These are phyloP conservation scores for Rhingia rostrata DNA, from an alignment of 2,888 invertebrate genomes.

Conservation along the genomic window DNA sequence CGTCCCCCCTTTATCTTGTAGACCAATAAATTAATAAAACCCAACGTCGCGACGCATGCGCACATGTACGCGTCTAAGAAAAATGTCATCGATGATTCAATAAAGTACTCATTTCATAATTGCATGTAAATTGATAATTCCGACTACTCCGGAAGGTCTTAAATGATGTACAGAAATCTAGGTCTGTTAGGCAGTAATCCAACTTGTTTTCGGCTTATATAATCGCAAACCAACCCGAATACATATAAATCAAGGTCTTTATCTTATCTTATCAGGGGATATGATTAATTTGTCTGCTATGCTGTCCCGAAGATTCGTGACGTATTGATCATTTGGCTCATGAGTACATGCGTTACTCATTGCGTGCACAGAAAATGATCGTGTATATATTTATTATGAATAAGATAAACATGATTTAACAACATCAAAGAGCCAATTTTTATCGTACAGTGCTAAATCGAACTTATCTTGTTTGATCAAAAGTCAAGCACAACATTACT, in stretches of 20 bases:
- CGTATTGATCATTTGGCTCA: background rate
- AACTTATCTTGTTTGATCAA: too few species aligned
- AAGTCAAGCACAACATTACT: background rate
- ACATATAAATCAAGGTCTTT: background rate
- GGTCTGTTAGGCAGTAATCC: background rate
- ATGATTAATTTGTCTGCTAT: background rate
- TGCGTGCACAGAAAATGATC: too few species aligned
- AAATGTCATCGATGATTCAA: constrained; percentile 5
- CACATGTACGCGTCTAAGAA: background rate
- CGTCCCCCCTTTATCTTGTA: background rate
- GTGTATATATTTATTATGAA: too few species aligned
- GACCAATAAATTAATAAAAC: constrained; percentile 10
- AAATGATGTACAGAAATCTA: background rate
- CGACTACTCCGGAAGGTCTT: background rate
- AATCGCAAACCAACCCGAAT: background rate
- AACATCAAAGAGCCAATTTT: too few species aligned
- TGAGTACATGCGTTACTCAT: too few species aligned
- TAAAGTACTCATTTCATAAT: constrained; percentile 16
- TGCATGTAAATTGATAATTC: constrained; percentile 10
- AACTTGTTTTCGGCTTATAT: background rate
- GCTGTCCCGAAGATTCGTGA: background rate
- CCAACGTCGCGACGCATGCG: background rate
- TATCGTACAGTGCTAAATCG: too few species aligned
- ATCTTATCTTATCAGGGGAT: constrained; percentile 8
- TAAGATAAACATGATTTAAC: too few species aligned